Evolutionary conservation across 1,140 invertebrate species (phyloP), one percentile per base, ranked within the genome.

Genomic region (Tetramorium alpestre): DNA sequence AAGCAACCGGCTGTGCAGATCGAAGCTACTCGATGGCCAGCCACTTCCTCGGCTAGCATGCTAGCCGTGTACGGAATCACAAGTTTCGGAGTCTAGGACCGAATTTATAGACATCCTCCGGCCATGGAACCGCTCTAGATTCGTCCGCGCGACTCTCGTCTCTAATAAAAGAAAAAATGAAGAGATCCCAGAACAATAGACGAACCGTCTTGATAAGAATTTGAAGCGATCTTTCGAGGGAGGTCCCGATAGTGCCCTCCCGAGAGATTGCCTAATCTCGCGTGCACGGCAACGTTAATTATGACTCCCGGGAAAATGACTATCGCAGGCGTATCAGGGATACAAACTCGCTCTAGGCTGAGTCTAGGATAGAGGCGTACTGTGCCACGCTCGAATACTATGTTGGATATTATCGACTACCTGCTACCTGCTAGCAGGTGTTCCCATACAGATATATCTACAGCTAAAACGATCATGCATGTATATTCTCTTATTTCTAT

Each of bases 51-150:
- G 65, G 2, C 5, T 2, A 3, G 28, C 69, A 87, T 90, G 62
- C 38, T 75, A 25, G 38, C 87, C 88, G 88, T 33, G 62, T 64
- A 82, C 72, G 58, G 87, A 88, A 73, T 87, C 88, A 82, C 77
- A 88, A 88, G 87, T 90, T 90, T 90, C 64, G 84, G 72, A 90
- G 87, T 90, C 87, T 90, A 90, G 88, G 88, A 88, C 58, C 58
- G 62, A 86, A 88, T 88, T 90, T 86, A 86, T 89, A 89, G 88
- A 81, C 87, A 33, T 76, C n/a, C 44, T 11, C 51, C 28, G 67
- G 16, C 44, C 38, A 28, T 67, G 41, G 16, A 82, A 73, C 54
- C 54, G 44, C 60, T 84, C 87, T 88, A 88, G 87, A 87, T 84
- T 77, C 75, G 18, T 47, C 3, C 5, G 8, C 28, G 33, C 16